Evolutionary conservation across 2,113 vertebrate genomes (phyloP), one percentile per base, ranked within the genome.

Genomic region (Aviceda subcristata): DNA sequence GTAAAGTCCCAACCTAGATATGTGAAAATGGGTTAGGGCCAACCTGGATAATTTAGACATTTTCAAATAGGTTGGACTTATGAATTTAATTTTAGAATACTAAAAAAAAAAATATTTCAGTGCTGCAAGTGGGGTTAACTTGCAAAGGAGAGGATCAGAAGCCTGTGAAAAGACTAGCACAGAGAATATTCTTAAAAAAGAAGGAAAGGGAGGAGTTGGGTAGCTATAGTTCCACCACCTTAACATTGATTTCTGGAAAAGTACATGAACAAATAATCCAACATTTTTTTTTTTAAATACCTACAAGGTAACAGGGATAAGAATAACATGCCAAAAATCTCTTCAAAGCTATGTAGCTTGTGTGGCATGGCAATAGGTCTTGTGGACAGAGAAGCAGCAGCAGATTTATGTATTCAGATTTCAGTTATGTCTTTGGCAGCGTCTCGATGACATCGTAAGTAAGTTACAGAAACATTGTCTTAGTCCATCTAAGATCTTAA

Each of bases 401-500:
- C 51, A 72, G 73, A 59, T 93, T 67, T 78, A 39, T 72, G 48
- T 18, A 7, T 69, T 77, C 41, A 87, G 90, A 48, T 75, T 75
- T 85, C 84, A 68, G 56, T 60, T 43, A 36, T 38, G 69, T 41
- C 51, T 92, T 93, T 91, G 93, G 73, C 84, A 75, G 60, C 1
- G 0, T 57, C 90, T 95, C 81, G 21, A 66, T 94, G 93, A 93
- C 90, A 72, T 94, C 77, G 26, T 75, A 69, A 63, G 55, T 18
- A 41, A 94, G 89, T 85, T 91, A 92, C n/a, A 63, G 92, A 94
- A 94, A 94, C 45, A 30, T 64, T 91, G 91, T 76, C 84, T 87
- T 94, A 94, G 93, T 36, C 87, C 46, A 41, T 85, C 50, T 94
- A 78, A 87, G 92, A 75, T 85, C 76, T 90, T 91, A 87, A 53